Percentiles rank a stretch among this genome's conserved stretches.
These are phyloP conservation scores for Drosophila sproati DNA, from an alignment of 1,140 invertebrate species.

Conservation along the genomic window DNA sequence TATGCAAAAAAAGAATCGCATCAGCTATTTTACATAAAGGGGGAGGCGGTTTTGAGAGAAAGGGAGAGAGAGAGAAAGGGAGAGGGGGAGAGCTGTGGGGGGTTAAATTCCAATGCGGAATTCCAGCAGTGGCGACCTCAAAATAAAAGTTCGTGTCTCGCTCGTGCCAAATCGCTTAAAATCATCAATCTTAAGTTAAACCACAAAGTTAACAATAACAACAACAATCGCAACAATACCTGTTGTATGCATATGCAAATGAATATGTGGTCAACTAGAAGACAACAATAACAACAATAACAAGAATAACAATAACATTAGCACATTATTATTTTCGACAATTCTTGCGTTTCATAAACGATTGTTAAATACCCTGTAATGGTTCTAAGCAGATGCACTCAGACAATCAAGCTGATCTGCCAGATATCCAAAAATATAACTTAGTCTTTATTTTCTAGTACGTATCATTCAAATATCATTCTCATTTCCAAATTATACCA, in stretches of 20 bases:
- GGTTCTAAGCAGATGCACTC: not conserved
- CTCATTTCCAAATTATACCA: no score
- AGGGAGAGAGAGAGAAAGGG: no score
- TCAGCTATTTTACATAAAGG: not conserved
- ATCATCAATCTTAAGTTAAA: conserved; percentile 49
- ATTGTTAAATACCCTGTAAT: not conserved
- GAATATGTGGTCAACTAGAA: conserved; percentile 16
- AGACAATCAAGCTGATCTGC: no score
- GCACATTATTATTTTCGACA: conserved; percentile 36
- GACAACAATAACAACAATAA: conserved; percentile 4
- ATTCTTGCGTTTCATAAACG: conserved; percentile 18
- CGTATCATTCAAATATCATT: no score
- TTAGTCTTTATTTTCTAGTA: no score
- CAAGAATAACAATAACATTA: not conserved
- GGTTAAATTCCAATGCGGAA: conserved; percentile 7
- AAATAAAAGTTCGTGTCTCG: conserved; percentile 26
- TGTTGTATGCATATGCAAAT: conserved; percentile 43
- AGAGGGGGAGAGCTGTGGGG: not conserved
- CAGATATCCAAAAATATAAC: no score
- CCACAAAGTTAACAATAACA: conserved; percentile 20
- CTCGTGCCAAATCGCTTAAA: conserved; percentile 48
- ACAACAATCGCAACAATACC: conserved; percentile 20
- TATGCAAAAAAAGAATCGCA: conserved; percentile 20
- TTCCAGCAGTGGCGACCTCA: conserved; percentile 18
- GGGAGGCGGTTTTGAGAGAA: not conserved